Conservation (phyloP, 2,113 vertebrate species). For the Puma concolor region DNA sequence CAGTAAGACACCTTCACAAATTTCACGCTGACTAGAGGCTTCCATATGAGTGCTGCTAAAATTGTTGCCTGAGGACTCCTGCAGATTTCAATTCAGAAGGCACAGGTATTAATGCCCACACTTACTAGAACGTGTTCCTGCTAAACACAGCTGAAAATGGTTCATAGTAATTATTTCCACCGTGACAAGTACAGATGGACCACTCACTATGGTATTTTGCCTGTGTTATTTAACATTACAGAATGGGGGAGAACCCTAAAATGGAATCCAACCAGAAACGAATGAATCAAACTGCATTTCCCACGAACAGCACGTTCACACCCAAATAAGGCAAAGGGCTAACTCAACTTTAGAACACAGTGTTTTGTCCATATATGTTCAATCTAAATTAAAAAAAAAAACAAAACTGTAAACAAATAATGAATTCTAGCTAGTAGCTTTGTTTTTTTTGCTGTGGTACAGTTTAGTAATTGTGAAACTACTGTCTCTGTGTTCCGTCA, state of each 20-base stretch:
- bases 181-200: neutral
- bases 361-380: neutral
- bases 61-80: conserved; percentile 73
- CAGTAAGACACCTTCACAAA: conserved; percentile 63
- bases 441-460: neutral
- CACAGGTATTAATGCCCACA: neutral
- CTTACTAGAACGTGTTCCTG: neutral
- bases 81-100: conserved; percentile 39
- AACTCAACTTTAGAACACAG: neutral
- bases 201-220: neutral
- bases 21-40: neutral
- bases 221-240: neutral
- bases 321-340: neutral
- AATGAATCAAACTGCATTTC: neutral
- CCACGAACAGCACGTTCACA: neutral
- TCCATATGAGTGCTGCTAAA: conserved; percentile 45
- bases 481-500: neutral
- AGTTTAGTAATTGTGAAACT: neutral
- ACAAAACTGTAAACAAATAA: neutral
- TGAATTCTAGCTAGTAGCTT: neutral
- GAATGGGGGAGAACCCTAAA: neutral
- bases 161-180: neutral
- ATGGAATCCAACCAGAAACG: neutral
- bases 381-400: neutral
- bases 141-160: neutral